These are phyloP conservation scores for Andrena hattorfiana DNA, from an alignment of 2,888 invertebrate species.

Conservation along the genomic window DNA sequence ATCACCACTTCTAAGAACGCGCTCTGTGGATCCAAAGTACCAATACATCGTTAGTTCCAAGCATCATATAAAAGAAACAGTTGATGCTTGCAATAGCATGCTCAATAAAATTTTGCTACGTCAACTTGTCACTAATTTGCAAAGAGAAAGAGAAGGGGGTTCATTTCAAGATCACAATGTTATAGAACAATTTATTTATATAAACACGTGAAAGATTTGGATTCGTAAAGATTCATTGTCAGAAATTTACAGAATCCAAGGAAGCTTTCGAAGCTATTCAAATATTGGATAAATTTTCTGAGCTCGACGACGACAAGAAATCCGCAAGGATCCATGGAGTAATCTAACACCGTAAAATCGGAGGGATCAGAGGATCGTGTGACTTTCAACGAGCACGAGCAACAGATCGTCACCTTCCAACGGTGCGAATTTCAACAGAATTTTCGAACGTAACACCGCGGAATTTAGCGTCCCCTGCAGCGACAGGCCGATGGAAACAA, in stretches of 20 bases:
- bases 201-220: too few species aligned
- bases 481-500: conserved; percentile 3
- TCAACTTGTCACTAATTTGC: too few species aligned
- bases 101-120: too few species aligned
- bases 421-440: conserved; percentile 12
- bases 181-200: too few species aligned
- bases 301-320: too few species aligned
- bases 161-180: too few species aligned
- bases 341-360: not conserved
- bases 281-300: not conserved
- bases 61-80: too few species aligned
- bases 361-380: not conserved
- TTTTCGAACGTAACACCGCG: conserved; percentile 21
- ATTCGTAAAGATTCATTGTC: too few species aligned
- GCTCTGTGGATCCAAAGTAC: conserved; percentile 86
- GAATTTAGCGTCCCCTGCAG: conserved; percentile 1
- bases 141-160: too few species aligned
- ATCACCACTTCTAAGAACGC: conserved; percentile 96
- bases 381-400: not conserved
- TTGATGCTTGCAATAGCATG: too few species aligned
- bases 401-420: not conserved
- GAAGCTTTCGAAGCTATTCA: too few species aligned
- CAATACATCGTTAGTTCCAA: not conserved
- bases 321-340: not conserved
- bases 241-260: too few species aligned